These are phyloP conservation scores for Nyctereutes procyonoides DNA, from an alignment of 2,113 vertebrate species.

Conservation along the genomic window DNA sequence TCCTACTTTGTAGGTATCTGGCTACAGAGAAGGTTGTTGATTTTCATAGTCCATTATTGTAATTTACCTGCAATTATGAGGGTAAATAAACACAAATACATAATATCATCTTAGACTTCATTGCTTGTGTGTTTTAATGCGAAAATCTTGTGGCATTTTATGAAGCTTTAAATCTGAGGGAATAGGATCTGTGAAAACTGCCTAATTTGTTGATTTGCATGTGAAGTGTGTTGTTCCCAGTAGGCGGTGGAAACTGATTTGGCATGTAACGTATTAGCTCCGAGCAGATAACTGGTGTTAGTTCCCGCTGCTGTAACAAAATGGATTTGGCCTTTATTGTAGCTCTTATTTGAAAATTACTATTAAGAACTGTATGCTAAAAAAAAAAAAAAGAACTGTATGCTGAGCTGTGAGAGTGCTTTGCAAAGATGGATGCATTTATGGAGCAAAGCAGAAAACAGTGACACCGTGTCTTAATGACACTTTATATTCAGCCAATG, in stretches of 20 bases:
- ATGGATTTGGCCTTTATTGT: slow-evolving; percentile 70
- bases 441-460: slow-evolving; percentile 48
- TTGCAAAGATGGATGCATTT: slow-evolving; percentile 69
- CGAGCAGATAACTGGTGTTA: slow-evolving; percentile 73
- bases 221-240: slow-evolving; percentile 62
- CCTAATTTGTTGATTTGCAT: slow-evolving; percentile 78
- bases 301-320: slow-evolving; percentile 72
- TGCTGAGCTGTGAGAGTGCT: slow-evolving; percentile 64
- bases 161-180: slow-evolving; percentile 68
- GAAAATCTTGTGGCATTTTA: slow-evolving; percentile 49
- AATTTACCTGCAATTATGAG: slow-evolving; percentile 54
- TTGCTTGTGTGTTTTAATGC: slow-evolving; percentile 42
- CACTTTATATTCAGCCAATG: slow-evolving; percentile 58
- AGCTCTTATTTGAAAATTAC: slow-evolving; percentile 74
- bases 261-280: slow-evolving; percentile 65
- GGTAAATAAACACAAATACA: slow-evolving; percentile 48
- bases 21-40: neutral
- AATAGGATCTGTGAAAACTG: slow-evolving; percentile 49
- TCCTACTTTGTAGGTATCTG: neutral
- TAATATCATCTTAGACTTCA: neutral
- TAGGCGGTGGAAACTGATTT: slow-evolving; percentile 72
- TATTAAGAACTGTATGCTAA: slow-evolving; percentile 75
- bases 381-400: slow-evolving; percentile 77
- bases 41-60: slow-evolving; percentile 39
- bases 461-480: slow-evolving; percentile 49